Evolutionary conservation across 2,888 invertebrate genomes (phyloP).

Genomic region (Harpalus rufipes): DNA sequence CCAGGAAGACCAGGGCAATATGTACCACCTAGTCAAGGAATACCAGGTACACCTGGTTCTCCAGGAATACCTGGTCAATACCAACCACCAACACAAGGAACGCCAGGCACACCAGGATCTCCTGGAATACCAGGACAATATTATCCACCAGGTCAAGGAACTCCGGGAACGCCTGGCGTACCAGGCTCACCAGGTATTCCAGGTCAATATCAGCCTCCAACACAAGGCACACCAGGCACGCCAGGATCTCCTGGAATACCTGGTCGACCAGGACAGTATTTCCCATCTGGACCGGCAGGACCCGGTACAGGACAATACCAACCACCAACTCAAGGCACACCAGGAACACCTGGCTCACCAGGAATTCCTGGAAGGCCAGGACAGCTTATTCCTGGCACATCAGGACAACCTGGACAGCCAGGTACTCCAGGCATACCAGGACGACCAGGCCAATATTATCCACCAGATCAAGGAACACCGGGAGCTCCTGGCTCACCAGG

Average conservation of each 20-base stretch:
- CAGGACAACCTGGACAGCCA: constrained; percentile 67
- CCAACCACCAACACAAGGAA: constrained; percentile 76
- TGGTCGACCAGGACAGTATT: constrained; percentile 73
- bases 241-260: constrained; percentile 68
- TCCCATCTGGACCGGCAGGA: constrained; percentile 70
- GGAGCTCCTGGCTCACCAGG: constrained; percentile 64
- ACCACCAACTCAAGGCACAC: constrained; percentile 73
- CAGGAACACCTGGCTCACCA: constrained; percentile 46
- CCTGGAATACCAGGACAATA: constrained; percentile 52
- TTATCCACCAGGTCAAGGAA: constrained; percentile 64
- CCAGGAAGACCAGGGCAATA: constrained; percentile 65
- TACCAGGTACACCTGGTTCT: constrained; percentile 67
- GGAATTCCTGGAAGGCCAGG: constrained; percentile 52
- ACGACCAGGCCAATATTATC: constrained; percentile 68
- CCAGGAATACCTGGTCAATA: constrained; percentile 68
- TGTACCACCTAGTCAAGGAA: constrained; percentile 67
- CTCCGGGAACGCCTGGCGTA: constrained; percentile 68
- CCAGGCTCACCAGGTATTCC: constrained; percentile 60
- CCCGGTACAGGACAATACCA: constrained; percentile 71
- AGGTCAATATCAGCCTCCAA: constrained; percentile 45
- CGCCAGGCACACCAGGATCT: constrained; percentile 68
- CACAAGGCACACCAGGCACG: constrained; percentile 68
- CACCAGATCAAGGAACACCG: constrained; percentile 72
- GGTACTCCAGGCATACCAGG: constrained; percentile 68
- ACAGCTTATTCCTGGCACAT: constrained; percentile 42